Base-by-base conservation (phyloP, 1,140 invertebrate species). In the Drosophila ercepeae region DNA sequence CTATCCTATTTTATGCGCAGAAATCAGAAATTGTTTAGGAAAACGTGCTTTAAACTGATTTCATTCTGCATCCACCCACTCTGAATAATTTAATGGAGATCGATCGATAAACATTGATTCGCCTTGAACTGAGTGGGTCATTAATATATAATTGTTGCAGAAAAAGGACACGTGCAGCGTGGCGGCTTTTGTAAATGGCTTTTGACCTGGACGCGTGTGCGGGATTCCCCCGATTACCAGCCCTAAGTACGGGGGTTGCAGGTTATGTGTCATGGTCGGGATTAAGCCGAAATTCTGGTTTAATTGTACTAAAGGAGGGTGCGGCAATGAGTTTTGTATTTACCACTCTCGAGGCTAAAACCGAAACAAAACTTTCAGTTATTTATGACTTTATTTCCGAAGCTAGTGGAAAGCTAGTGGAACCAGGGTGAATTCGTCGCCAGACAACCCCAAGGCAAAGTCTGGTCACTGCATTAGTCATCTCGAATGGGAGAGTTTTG, bases 331-430 rank as follows among this genome's bases (percentile, higher is more conserved):
- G 18, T 51, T 48, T 54, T 21, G n/a, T 48, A 51, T 69, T 69
- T 42, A 41, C 67, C 54, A 48, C 46, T 44, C 39, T 39, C 29
- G 29, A 55, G 55, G 8, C 59, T 44, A 25, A 25, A 63, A 59
- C 54, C 42, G 53, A 71, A 54, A 64, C 57, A 50, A 73, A 48
- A 41, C 32, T 36, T 64, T 36, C 25, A 42, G 60, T 75, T 68
- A 86, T 83, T 83, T 83, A 86, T 83, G 75, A 79, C 81, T 83
- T 57, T 63, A 72, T 86, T 64, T 49, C 39, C 41, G n/a, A n/a
- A n/a, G 8, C 39, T 54, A 46, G 36, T 36, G n/a, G n/a, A n/a
- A n/a, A n/a, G n/a, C n/a, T n/a, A n/a, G n/a, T n/a, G n/a, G n/a
- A n/a, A n/a, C 7, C 57, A 50, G 78, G 78, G 78, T 82, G 68